phyloP scores from a whole-genome alignment of 2,888 invertebrate genomes.

The Lagria hirta region DNA sequence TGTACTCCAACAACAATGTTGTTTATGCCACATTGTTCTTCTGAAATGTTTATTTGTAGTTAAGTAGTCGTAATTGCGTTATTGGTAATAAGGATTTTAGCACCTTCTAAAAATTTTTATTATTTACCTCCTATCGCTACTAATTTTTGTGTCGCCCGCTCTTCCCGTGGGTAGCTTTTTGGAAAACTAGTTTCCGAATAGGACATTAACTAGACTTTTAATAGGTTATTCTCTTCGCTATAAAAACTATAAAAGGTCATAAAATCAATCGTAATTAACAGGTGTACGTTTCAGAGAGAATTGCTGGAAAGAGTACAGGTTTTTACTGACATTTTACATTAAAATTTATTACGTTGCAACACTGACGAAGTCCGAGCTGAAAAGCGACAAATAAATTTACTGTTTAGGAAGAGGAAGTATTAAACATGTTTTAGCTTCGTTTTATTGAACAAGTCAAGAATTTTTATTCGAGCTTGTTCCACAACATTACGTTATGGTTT shows the following conservation, averaged over 20 bases:
- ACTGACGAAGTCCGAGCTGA: constrained; percentile 27
- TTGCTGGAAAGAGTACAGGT: constrained; percentile 10
- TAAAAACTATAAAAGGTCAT: constrained; percentile 6
- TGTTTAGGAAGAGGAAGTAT: constrained; percentile 35
- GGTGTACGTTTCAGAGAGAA: constrained; percentile 6
- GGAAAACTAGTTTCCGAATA: too few relatives aligned
- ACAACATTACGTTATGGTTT: constrained; percentile 13
- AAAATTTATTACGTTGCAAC: constrained; percentile 29
- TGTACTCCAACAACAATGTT: constrained; percentile 22
- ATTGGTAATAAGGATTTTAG: constrained; percentile 25
- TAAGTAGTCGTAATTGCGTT: constrained; percentile 21
- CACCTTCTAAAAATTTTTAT: constrained; percentile 4
- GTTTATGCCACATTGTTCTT: constrained; percentile 24
- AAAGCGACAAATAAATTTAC: constrained; percentile 31
- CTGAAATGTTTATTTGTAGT: constrained; percentile 13
- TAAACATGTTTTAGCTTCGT: constrained; percentile 16
- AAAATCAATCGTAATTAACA: constrained; percentile 16
- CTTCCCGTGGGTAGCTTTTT: too few relatives aligned
- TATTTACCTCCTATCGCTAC: too few relatives aligned
- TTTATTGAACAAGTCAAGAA: constrained; percentile 16
- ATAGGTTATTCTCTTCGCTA: too few relatives aligned
- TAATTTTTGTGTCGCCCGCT: too few relatives aligned
- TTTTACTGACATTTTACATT: constrained; percentile 13
- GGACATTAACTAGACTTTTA: too few relatives aligned
- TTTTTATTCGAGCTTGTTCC: constrained; percentile 18